Evolutionary conservation across 1,140 invertebrate genomes (phyloP), one percentile per base, ranked within the genome.

Genomic region (Nasonia giraulti): DNA sequence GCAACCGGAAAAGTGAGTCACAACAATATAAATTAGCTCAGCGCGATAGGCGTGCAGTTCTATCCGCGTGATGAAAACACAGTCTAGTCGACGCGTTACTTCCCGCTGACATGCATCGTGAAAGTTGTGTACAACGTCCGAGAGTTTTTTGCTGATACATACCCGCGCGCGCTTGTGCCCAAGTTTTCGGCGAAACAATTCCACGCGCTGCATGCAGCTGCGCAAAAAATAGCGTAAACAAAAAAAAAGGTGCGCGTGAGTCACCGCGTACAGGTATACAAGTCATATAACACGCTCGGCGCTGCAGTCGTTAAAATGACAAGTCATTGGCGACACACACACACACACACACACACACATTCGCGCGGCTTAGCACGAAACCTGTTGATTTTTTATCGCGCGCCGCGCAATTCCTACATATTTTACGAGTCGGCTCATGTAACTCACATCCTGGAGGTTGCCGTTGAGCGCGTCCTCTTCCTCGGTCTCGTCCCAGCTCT

Each of bases 401-500:
- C 23, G 17, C 14, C 73, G 37, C 37, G 37, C 14, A 37, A 8
- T 7, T 62, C 20, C 55, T 17, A 17, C 55, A 14, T 62, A n/a
- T 20, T 33, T 33, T 33, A 33, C 33, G n/a, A 20, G 55, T 0
- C 55, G 20, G 55, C 7, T 4, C 14, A 17, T 62, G 55, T 17
- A n/a, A 62, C 85, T 86, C 17, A 89, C 82, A 66, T 87, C 83
- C 0, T 87, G 81, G 8, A 90, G 50, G 55, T 87, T 91, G 0
- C 84, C 69, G 44, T 86, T 83, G 0, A 87, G 78, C 20, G 88
- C 90, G 10, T 93, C 92, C 68, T 93, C 92, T 2, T 93, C 92
- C 66, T 92, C 91, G 0, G 91, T 91, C 40, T 93, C 93, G 62
- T 93, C 92, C 93, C 93, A 93, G 47, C 89, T 93, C 0, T 91